Evolutionary conservation across 1,140 invertebrate genomes (phyloP).

Genomic region (Mizuhopecten yessoensis): DNA sequence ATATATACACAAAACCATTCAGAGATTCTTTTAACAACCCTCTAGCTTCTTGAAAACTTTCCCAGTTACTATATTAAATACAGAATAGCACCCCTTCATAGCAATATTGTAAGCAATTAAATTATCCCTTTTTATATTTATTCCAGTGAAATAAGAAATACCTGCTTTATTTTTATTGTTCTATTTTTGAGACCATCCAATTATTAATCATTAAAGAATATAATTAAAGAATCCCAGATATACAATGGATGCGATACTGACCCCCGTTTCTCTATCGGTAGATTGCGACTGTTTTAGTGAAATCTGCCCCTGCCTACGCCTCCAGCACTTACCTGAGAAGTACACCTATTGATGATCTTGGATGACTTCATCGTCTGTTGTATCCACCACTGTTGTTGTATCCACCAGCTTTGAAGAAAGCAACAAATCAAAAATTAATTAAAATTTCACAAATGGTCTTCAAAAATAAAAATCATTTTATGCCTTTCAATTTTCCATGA

Average conservation of each 20-base stretch:
- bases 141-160: background rate
- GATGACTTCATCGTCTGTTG: conserved; percentile 8
- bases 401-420: background rate
- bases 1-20: background rate
- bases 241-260: background rate
- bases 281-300: background rate
- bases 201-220: too few species aligned
- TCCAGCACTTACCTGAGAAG: conserved; percentile 5
- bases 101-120: background rate
- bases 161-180: background rate
- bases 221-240: background rate
- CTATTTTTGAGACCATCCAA: background rate
- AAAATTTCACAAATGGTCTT: too few species aligned
- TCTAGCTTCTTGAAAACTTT: background rate
- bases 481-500: too few species aligned
- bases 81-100: background rate
- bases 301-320: background rate
- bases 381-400: conserved; percentile 21
- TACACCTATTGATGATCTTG: background rate
- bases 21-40: background rate
- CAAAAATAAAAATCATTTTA: too few species aligned
- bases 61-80: background rate
- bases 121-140: background rate
- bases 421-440: too few species aligned
- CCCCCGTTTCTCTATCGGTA: background rate